Base-by-base conservation (phyloP, 2,888 invertebrate genomes). In the Tetropium fuscum region DNA sequence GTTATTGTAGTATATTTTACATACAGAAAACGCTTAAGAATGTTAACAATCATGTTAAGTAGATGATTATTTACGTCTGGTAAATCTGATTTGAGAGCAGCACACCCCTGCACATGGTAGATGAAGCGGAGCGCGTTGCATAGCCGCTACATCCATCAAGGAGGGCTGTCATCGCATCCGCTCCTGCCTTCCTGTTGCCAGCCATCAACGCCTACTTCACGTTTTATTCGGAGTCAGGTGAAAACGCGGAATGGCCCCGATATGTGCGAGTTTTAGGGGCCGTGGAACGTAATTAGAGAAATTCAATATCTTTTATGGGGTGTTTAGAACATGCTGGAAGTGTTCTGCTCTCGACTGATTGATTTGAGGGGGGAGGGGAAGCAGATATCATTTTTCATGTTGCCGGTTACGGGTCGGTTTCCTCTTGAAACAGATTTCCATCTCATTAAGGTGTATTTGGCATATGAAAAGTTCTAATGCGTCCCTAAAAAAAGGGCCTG, bases 81-180 rank as follows among this genome's bases (percentile, higher is more conserved):
- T n/a, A n/a, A n/a, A n/a, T n/a, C n/a, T n/a, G n/a, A n/a, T n/a
- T n/a, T n/a, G n/a, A 22, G 10, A 44, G 7, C 7, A 47, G 13
- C 44, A 11, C 18, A 48, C 47, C 34, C 43, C 47, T 19, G 20
- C 19, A 34, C 19, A 18, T 27, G 47, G 32, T 32, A 19, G 32
- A 47, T 32, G 19, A 34, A 34, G 40, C 38, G 49, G 5, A 16
- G 15, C 40, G 19, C 36, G 48, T 22, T 36, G 38, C 40, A 51
- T 48, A 58, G 53, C 53, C 60, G 55, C 64, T 56, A 59, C 66
- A 63, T 63, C 66, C 51, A 62, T 64, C 61, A 64, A 64, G 54
- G 22, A 47, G 44, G 62, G 47, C 61, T 60, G 64, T 63, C 60
- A 57, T 51, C 65, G 47, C 65, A 58, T 65, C 62, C 65, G 65